A percentile compares a stretch with the other conserved stretches of the same genome.
phyloP scores from a whole-genome alignment of 2,797 vertebrate species.

The Urosaurus nigricauda region DNA sequence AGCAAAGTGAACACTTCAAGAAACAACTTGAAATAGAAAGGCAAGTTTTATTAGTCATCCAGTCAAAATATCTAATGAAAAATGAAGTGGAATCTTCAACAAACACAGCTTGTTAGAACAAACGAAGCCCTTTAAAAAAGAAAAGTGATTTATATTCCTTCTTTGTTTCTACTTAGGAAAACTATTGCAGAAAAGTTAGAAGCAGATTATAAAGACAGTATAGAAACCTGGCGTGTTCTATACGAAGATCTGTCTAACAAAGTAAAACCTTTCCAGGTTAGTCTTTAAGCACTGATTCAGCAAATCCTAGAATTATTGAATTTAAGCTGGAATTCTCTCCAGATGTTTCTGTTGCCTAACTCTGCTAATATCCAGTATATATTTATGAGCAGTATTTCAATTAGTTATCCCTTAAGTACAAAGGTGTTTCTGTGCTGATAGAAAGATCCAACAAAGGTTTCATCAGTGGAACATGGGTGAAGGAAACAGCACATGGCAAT shows the following conservation, averaged over 20 bases:
- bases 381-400: background rate
- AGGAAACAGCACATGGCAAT: background rate
- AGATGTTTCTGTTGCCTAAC: no score
- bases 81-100: background rate
- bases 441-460: background rate
- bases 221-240: slow-evolving; percentile 80
- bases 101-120: background rate
- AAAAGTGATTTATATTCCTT: background rate
- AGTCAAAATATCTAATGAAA: background rate
- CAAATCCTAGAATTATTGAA: background rate
- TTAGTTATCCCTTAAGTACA: background rate
- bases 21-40: slow-evolving; percentile 76
- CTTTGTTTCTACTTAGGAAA: slow-evolving; percentile 67
- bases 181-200: slow-evolving; percentile 46
- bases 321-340: background rate
- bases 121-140: background rate
- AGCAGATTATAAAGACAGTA: slow-evolving; percentile 70
- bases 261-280: slow-evolving; percentile 88
- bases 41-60: slow-evolving; percentile 73
- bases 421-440: background rate
- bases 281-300: slow-evolving; percentile 25
- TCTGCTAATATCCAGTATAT: background rate
- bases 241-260: slow-evolving; percentile 86
- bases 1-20: slow-evolving; percentile 76
- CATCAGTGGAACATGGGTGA: background rate